Conservation (phyloP, 2,888 invertebrate genomes). For the Eremobia ochroleuca region DNA sequence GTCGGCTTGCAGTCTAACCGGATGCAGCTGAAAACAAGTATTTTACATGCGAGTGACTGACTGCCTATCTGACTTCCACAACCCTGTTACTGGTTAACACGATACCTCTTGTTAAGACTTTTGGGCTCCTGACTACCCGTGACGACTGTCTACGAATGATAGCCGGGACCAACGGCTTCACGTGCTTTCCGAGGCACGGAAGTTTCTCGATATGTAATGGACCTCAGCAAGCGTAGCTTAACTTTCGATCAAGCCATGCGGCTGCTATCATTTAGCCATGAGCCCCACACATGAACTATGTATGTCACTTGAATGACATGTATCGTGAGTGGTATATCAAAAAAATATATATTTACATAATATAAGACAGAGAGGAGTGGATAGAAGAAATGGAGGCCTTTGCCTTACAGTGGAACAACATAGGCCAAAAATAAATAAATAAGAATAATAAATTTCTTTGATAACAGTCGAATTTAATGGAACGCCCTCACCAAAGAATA, state of each 20-base stretch:
- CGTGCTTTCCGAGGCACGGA: neutral
- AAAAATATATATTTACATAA: too few species aligned
- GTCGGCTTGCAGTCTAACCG: neutral
- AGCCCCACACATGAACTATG: neutral
- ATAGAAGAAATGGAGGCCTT: too few species aligned
- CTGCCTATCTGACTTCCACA: neutral
- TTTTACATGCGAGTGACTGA: neutral
- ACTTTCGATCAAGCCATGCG: neutral
- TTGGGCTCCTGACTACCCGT: neutral
- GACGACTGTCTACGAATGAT: neutral
- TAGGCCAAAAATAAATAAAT: too few species aligned
- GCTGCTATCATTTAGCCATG: neutral
- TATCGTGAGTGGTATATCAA: neutral
- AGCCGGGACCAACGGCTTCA: neutral
- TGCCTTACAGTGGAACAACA: too few species aligned
- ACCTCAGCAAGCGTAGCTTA: neutral
- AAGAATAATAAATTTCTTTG: too few species aligned
- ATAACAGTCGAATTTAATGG: slow-evolving; percentile 10
- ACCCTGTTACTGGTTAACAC: neutral
- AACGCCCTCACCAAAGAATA: neutral
- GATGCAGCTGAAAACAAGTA: neutral
- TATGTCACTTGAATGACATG: neutral
- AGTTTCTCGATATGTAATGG: neutral
- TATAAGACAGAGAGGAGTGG: too few species aligned
- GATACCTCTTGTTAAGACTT: neutral